These are phyloP conservation scores for Octonoba sinensis DNA, from an alignment of 2,888 invertebrate genomes.

Conservation along the genomic window DNA sequence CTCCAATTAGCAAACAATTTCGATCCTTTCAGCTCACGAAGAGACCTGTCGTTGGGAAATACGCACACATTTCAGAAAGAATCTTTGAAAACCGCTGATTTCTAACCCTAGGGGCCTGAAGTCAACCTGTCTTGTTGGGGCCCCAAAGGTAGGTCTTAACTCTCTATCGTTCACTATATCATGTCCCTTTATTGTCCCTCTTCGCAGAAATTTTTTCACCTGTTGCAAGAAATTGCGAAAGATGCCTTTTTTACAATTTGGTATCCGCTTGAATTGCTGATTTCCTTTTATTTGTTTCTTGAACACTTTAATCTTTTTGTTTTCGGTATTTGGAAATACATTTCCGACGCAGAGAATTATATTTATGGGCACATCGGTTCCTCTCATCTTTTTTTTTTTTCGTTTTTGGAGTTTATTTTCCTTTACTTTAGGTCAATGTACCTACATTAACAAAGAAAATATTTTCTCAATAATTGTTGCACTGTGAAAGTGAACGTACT, in stretches of 20 bases:
- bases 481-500: no score
- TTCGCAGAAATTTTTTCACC: conserved; percentile 1
- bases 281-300: no score
- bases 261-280: no score
- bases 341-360: neutral
- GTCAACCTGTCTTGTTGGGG: conserved; percentile 49
- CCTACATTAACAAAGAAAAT: no score
- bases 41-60: neutral
- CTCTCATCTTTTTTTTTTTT: neutral
- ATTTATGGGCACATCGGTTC: conserved; percentile 2
- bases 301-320: no score
- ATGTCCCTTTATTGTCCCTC: conserved; percentile 37
- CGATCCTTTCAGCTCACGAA: neutral
- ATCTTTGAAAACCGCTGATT: neutral
- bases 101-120: conserved; percentile 31
- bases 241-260: no score
- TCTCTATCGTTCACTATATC: conserved; percentile 34
- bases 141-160: conserved; percentile 30
- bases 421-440: no score
- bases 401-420: no score
- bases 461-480: no score
- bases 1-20: neutral
- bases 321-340: no score
- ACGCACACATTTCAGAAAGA: conserved; percentile 4
- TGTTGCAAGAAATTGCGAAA: conserved; percentile 4